Evolutionary conservation across 2,888 invertebrate genomes (phyloP), one percentile per base, ranked within the genome.

Genomic region (Panzeria rudis): DNA sequence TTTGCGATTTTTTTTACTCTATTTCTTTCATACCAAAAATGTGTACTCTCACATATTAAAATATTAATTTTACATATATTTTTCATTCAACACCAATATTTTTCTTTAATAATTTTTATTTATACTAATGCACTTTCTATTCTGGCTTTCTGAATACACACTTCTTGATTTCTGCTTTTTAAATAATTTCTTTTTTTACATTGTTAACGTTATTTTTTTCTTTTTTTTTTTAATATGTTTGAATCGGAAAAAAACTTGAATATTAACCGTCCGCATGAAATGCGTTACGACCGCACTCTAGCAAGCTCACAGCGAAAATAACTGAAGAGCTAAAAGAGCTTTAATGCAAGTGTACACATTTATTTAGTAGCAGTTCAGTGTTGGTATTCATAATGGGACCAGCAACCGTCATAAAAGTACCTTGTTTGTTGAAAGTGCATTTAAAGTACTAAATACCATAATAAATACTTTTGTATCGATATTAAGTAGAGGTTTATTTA

Each of bases 221-320:
- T n/a, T n/a, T 29, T 5, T 29, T 29, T 29, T 29, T 64, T 75
- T 20, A n/a, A 52, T 64, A 61, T 56, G n/a, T 64, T 56, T 15
- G 13, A 50, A 76, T 61, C 71, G 47, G 29, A 32, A 54, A 64
- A n/a, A 13, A 69, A 41, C 47, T 38, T 59, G 15, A 35, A 25
- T n/a, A 23, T 32, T 56, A 23, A 62, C 44, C 83, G 68, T 82
- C 72, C 76, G 79, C 77, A n/a, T 23, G 4, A 64, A 5, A 4
- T 7, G 59, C 73, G 23, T 50, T 50, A 75, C 73, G 72, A 86
- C 88, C 87, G 88, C 87, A 88, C 83, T 86, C 86, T 84, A 86
- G 86, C 87, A 85, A 87, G 88, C 87, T 89, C 89, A 87, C 87
- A 88, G 87, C 88, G 88, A 88, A 87, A 88, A 88, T 89, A 89